These are phyloP conservation scores for Erynnis tages DNA, from an alignment of 2,888 invertebrate genomes.

Conservation along the genomic window DNA sequence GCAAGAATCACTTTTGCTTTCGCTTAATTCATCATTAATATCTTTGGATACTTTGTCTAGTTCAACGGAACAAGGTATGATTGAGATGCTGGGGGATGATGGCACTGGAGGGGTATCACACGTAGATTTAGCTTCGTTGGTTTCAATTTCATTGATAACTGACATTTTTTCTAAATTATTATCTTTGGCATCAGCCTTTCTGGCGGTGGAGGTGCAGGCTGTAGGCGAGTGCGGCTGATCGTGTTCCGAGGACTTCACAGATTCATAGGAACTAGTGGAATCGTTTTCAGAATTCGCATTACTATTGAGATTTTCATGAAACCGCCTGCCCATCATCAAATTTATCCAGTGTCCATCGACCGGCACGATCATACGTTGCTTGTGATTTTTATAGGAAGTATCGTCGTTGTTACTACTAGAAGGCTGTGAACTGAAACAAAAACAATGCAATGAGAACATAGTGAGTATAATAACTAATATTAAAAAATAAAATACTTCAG, in stretches of 20 bases:
- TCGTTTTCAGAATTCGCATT: constrained; percentile 77
- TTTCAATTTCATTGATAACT: constrained; percentile 49
- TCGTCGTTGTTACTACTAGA: constrained; percentile 74
- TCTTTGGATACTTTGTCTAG: constrained; percentile 74
- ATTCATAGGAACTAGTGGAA: constrained; percentile 79
- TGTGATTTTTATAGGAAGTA: constrained; percentile 72
- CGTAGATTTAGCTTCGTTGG: constrained; percentile 54
- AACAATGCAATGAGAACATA: constrained; percentile 19
- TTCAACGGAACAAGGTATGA: constrained; percentile 63
- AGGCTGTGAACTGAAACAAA: constrained; percentile 66
- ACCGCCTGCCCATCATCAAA: constrained; percentile 83
- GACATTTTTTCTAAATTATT: constrained; percentile 55
- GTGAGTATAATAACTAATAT: too few species aligned
- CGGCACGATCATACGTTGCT: constrained; percentile 76
- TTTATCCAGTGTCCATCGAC: constrained; percentile 82
- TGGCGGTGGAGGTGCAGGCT: constrained; percentile 60
- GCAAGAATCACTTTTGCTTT: constrained; percentile 44
- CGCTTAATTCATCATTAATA: constrained; percentile 48
- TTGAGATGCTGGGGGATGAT: constrained; percentile 53
- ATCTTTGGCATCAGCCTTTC: constrained; percentile 73
- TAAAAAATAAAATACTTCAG: too few species aligned
- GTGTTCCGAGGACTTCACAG: constrained; percentile 60
- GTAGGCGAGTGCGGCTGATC: constrained; percentile 84
- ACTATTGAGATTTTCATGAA: constrained; percentile 75
- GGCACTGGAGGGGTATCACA: constrained; percentile 61